These are phyloP conservation scores for Plemyria rubiginata DNA, from an alignment of 2,888 invertebrate genomes.

Conservation along the genomic window DNA sequence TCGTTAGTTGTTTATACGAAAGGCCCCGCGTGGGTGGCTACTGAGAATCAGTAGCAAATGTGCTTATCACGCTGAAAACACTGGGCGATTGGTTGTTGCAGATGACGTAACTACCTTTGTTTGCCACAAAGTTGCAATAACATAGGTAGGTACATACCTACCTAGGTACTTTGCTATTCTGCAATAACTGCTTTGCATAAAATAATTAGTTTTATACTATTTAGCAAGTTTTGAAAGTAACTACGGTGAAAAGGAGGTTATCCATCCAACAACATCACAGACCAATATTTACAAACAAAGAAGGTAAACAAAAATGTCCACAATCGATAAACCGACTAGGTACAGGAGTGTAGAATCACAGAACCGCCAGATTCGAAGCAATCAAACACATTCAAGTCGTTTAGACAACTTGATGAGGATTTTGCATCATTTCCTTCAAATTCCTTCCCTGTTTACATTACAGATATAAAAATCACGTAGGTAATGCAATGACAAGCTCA, in stretches of 20 bases:
- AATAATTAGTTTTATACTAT: too few relatives aligned
- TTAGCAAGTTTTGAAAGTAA: not conserved
- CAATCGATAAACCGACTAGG: conserved; percentile 51
- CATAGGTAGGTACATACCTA: too few relatives aligned
- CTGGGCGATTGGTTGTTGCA: too few relatives aligned
- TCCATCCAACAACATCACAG: not conserved
- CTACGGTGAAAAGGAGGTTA: not conserved
- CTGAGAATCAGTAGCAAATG: too few relatives aligned
- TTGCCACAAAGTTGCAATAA: too few relatives aligned
- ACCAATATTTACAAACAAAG: conserved; percentile 51
- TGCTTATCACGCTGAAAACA: too few relatives aligned
- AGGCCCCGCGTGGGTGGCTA: too few relatives aligned
- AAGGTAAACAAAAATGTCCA: conserved; percentile 45
- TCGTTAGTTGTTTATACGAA: too few relatives aligned
- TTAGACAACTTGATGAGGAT: conserved; percentile 37
- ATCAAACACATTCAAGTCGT: too few relatives aligned
- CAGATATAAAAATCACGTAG: not conserved
- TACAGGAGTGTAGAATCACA: conserved; percentile 49
- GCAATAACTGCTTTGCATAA: too few relatives aligned
- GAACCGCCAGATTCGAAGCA: conserved; percentile 34
- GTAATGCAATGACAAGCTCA: not conserved
- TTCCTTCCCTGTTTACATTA: conserved; percentile 26
- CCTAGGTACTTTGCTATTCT: too few relatives aligned
- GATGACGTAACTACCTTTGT: too few relatives aligned
- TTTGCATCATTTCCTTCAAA: conserved; percentile 13